Percentiles rank a stretch among this genome's conserved stretches.
These are phyloP conservation scores for Eubasilissa splendida DNA, from an alignment of 2,888 invertebrate genomes.

Conservation along the genomic window DNA sequence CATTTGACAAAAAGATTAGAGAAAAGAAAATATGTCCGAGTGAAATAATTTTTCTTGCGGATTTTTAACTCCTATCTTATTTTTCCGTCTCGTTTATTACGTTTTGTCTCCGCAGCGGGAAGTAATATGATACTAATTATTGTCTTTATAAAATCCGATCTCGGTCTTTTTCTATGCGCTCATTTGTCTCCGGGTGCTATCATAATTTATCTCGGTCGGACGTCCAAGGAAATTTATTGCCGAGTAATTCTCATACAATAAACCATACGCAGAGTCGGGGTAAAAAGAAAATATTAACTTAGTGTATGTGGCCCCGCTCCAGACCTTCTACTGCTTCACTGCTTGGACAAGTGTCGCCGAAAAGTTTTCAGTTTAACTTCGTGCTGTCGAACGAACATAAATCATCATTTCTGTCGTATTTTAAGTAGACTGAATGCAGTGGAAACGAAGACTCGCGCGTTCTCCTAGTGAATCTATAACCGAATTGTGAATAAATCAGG, in stretches of 20 bases:
- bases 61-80: neutral
- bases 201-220: conserved; percentile 56
- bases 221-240: conserved; percentile 53
- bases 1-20: too few relatives aligned
- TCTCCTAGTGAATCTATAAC: too few relatives aligned
- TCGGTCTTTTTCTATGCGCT: conserved; percentile 47
- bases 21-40: too few relatives aligned
- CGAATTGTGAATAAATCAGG: too few relatives aligned
- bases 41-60: too few relatives aligned
- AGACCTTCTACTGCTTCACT: too few relatives aligned
- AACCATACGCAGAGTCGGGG: neutral
- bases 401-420: too few relatives aligned
- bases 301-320: neutral
- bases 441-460: too few relatives aligned
- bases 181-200: conserved; percentile 54
- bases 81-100: conserved; percentile 1
- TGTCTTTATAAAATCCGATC: conserved; percentile 57
- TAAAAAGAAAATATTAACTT: neutral
- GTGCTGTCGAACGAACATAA: too few relatives aligned
- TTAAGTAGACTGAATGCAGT: too few relatives aligned
- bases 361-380: too few relatives aligned
- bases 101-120: conserved; percentile 16
- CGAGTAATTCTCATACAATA: conserved; percentile 45
- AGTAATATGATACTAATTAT: conserved; percentile 55
- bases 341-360: too few relatives aligned